Evolutionary conservation across 2,113 vertebrate species (phyloP).

Genomic region (Oenanthe oenanthe): DNA sequence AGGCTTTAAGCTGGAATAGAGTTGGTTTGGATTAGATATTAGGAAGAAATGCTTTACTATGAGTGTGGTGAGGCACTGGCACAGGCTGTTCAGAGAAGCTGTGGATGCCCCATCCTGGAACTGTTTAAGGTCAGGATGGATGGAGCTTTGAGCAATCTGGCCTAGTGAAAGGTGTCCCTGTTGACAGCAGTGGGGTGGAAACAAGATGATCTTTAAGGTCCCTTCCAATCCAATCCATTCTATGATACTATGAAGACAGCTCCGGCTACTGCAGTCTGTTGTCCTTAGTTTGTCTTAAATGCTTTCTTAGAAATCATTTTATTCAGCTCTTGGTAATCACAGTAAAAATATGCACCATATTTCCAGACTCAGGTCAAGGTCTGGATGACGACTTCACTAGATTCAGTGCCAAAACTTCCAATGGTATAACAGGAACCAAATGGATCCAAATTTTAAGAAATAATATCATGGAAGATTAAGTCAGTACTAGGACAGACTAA

Average conservation of each 20-base stretch:
- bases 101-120: background rate
- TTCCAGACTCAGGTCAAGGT: background rate
- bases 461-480: background rate
- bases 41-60: background rate
- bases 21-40: background rate
- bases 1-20: background rate
- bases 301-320: background rate
- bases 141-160: background rate
- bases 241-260: background rate
- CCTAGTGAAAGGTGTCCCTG: background rate
- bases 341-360: background rate
- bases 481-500: background rate
- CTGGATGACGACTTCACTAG: background rate
- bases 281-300: background rate
- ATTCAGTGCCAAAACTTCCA: background rate
- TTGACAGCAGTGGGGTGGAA: background rate
- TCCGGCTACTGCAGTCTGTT: background rate
- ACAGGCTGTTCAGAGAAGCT: background rate
- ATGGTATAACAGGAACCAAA: background rate
- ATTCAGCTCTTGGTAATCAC: background rate
- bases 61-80: background rate
- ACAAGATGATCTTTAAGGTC: background rate
- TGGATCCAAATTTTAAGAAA: background rate
- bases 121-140: background rate
- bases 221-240: background rate